These are phyloP conservation scores for Oncorhynchus clarkii DNA, from an alignment of 2,113 vertebrate genomes.

Conservation along the genomic window DNA sequence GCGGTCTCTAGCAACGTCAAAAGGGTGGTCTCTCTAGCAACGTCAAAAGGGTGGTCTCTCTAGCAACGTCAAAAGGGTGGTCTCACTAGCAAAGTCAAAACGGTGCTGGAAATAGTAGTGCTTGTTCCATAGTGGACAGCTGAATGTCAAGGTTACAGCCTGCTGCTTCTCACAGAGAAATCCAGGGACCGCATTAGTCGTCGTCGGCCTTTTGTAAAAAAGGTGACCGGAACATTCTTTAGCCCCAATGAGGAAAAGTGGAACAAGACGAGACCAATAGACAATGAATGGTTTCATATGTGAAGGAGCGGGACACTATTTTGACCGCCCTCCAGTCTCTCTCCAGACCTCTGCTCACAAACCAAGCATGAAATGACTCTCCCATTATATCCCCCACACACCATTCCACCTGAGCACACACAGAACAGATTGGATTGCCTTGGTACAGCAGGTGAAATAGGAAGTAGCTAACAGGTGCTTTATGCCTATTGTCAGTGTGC, in stretches of 20 bases:
- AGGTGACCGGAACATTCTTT: conserved; percentile 54
- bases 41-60: too few relatives aligned
- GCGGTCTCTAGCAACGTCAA: too few relatives aligned
- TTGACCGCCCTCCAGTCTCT: conserved; percentile 64
- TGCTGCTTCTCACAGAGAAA: too few relatives aligned
- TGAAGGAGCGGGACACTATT: conserved; percentile 75
- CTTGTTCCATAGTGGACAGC: too few relatives aligned
- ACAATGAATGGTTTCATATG: conserved; percentile 42
- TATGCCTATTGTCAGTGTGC: not conserved
- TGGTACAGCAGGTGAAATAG: not conserved
- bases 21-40: too few relatives aligned
- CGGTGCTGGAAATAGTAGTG: too few relatives aligned
- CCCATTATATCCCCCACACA: conserved; percentile 58
- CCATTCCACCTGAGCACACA: conserved; percentile 31
- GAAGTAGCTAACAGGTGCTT: not conserved
- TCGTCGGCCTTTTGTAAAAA: conserved; percentile 65
- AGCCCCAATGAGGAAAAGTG: conserved; percentile 10
- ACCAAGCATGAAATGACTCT: conserved; percentile 69
- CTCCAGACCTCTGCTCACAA: conserved; percentile 68
- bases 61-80: too few relatives aligned
- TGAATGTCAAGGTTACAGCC: too few relatives aligned
- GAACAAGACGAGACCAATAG: conserved; percentile 1
- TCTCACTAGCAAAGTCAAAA: too few relatives aligned
- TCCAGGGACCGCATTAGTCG: too few relatives aligned
- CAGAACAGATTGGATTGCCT: not conserved